phyloP scores from a whole-genome alignment of 2,888 invertebrate species.

The Drosophila histrio region DNA sequence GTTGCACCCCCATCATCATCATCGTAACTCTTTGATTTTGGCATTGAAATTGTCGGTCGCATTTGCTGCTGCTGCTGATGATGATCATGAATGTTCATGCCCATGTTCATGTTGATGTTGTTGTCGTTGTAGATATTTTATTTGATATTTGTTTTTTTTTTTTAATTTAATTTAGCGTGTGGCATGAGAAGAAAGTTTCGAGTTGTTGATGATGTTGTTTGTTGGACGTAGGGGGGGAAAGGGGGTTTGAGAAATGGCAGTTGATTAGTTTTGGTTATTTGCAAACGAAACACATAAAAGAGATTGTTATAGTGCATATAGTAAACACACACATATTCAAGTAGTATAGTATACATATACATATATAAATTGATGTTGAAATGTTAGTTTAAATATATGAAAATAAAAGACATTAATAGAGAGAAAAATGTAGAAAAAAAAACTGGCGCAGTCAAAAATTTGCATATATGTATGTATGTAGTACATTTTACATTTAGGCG shows the following conservation, averaged over 20 bases:
- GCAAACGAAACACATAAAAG: conserved; percentile 40
- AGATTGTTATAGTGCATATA: conserved; percentile 31
- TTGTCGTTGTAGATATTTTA: neutral
- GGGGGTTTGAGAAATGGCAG: conserved; percentile 61
- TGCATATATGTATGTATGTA: no score
- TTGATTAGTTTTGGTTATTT: conserved; percentile 65
- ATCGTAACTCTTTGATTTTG: conserved; percentile 84
- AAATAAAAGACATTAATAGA: neutral
- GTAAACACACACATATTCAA: conserved; percentile 17
- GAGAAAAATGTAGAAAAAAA: neutral
- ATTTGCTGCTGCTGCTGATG: conserved; percentile 50
- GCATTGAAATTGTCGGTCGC: conserved; percentile 86
- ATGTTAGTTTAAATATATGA: conserved; percentile 9
- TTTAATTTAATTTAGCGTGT: conserved; percentile 20
- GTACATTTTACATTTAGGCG: conserved; percentile 30
- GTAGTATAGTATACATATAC: conserved; percentile 2
- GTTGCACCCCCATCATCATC: conserved; percentile 65
- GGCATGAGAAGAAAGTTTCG: conserved; percentile 12
- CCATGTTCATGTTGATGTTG: conserved; percentile 8
- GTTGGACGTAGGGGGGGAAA: conserved; percentile 14
- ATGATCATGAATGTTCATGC: no score
- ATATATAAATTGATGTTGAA: conserved; percentile 7
- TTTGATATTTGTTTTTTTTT: neutral
- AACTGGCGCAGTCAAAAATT: conserved; percentile 71
- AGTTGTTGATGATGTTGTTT: conserved; percentile 12